Evolutionary conservation across 2,797 vertebrate species (phyloP), one percentile per base, ranked within the genome.

Genomic region (Acipenser oxyrinchus): DNA sequence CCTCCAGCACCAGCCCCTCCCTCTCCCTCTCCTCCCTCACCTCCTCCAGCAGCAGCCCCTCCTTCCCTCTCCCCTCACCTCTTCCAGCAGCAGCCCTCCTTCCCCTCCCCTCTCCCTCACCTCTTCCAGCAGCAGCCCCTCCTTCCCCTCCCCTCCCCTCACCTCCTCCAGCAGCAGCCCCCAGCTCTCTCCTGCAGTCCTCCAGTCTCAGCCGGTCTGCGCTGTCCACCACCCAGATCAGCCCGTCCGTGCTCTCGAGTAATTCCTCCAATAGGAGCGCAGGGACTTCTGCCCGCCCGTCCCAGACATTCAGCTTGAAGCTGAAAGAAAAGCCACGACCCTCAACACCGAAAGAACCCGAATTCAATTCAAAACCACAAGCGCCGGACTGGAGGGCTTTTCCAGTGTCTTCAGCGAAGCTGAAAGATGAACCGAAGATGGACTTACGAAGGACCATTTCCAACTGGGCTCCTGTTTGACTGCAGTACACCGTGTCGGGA

Each of bases 211-310:
- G 89, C 59, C 89, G 85, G 83, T 96, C 94, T 0, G 93, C 93
- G 0, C 93, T 95, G 87, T 96, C 94, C 81, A 96, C 94, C 74
- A 96, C 94, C 94, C 94, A 96, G 84, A 96, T 90, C 77, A 96
- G 83, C 8, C 94, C 94, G 0, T 96, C 94, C 0, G 94, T 96
- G 84, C 94, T 94, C 80, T 96, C 94, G 52, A 96, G 83, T 96
- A 96, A 85, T 96, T 96, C 78, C 93, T 89, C 94, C 94, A 96
- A 70, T 96, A 96, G 5, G 94, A 96, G 6, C 93, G 91, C 74
- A 96, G 83, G 0, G 93, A 96, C 78, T 93, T 96, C 82, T 96
- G 93, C 69, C 94, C 94, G 0, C 94, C 94, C 0, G 2, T 96
- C 94, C 94, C 94, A 96, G 68, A 96, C 93, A 72, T 96, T 96